Conservation (phyloP, 2,888 invertebrate species). For the Prenolepis imparis region DNA sequence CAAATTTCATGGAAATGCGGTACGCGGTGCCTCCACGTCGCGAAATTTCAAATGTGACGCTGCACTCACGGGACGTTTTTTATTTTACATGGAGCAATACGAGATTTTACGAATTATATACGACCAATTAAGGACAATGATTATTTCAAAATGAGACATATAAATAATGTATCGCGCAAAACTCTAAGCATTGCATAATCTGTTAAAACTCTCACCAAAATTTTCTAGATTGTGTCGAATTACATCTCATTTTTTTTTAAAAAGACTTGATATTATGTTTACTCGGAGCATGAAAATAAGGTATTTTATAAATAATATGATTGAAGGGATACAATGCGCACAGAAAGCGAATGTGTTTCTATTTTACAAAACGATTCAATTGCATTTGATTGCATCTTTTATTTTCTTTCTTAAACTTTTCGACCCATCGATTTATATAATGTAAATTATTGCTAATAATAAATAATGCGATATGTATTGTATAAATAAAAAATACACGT, state of each 20-base stretch:
- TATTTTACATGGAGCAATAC: slow-evolving; percentile 38
- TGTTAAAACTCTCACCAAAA: background rate
- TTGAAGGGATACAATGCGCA: background rate
- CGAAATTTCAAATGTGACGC: slow-evolving; percentile 47
- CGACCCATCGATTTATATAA: background rate
- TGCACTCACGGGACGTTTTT: slow-evolving; percentile 18
- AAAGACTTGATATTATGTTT: background rate
- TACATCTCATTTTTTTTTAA: slow-evolving; percentile 25
- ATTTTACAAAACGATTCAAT: slow-evolving; percentile 1
- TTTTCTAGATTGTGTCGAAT: background rate
- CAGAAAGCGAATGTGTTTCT: background rate
- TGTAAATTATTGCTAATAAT: slow-evolving; percentile 7
- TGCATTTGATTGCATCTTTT: slow-evolving; percentile 1
- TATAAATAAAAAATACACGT: background rate
- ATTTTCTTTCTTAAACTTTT: background rate
- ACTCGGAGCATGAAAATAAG: slow-evolving; percentile 3
- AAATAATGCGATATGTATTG: background rate
- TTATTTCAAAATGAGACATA: slow-evolving; percentile 37
- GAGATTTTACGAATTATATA: slow-evolving; percentile 45
- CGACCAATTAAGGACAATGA: slow-evolving; percentile 30
- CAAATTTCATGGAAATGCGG: slow-evolving; percentile 53
- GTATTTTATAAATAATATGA: slow-evolving; percentile 25
- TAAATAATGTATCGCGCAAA: slow-evolving; percentile 23
- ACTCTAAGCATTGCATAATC: background rate
- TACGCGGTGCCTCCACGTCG: slow-evolving; percentile 10